Evolutionary conservation across 92 coral and sea anemone genomes (phyloP).

Genomic region (Palythoa grandis): DNA sequence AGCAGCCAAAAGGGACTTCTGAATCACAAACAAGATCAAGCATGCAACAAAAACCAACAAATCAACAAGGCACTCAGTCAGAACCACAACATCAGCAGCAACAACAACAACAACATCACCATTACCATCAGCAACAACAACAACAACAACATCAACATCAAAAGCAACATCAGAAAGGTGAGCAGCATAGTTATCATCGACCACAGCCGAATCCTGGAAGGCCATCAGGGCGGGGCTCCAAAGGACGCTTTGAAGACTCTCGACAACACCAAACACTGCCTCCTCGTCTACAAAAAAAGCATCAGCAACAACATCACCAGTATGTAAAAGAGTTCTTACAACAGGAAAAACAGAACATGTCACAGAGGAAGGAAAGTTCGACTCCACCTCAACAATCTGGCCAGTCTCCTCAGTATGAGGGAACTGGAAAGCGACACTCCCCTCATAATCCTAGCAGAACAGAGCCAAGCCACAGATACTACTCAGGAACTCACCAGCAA

Average conservation of each 20-base stretch:
- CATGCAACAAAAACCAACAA: conserved; percentile 45
- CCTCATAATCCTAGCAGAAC: conserved; percentile 22
- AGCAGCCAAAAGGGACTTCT: conserved; percentile 10
- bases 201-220: conserved; percentile 74
- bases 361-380: conserved; percentile 42
- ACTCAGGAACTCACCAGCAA: conserved; percentile 45
- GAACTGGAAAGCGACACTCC: conserved; percentile 44
- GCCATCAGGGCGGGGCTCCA: conserved; percentile 70
- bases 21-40: conserved; percentile 35
- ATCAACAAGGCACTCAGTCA: conserved; percentile 33
- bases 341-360: conserved; percentile 40
- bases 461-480: conserved; percentile 29
- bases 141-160: conserved; percentile 64
- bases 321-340: conserved; percentile 64
- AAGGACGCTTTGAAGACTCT: conserved; percentile 76
- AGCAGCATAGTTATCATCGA: conserved; percentile 53
- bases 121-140: conserved; percentile 31
- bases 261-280: conserved; percentile 82
- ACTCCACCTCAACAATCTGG: conserved; percentile 38
- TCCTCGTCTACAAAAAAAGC: conserved; percentile 86
- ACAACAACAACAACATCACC: conserved; percentile 15
- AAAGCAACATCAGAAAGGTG: conserved; percentile 54
- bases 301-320: conserved; percentile 85
- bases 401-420: conserved; percentile 20
- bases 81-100: conserved; percentile 4